Evolutionary conservation across 2,888 invertebrate genomes (phyloP), one percentile per base, ranked within the genome.

Genomic region (Venustoraphidia nigricollis): DNA sequence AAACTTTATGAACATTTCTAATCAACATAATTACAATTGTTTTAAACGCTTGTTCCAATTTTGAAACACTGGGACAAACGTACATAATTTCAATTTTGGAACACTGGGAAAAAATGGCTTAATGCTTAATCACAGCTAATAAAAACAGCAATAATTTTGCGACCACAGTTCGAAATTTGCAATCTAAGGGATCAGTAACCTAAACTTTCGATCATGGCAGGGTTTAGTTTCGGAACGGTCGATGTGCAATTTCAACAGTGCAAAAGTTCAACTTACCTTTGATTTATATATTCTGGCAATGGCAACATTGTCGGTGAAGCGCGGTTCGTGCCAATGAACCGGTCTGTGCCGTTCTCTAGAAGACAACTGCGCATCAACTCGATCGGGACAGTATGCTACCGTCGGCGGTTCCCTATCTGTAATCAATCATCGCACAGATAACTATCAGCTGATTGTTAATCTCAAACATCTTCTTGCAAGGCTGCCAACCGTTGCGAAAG

Each of bases 261-360:
- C 27, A 27, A 27, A 6, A 27, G 27, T n/a, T 39, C 40, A 17
- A 54, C 68, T 66, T 56, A 77, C 77, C 62, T 74, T 72, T 8
- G 79, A 76, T 58, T 77, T 78, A 59, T 74, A 77, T 41, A 77
- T 65, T 48, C 68, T 68, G 48, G 70, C 69, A 27, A 79, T 63
- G 45, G 66, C 70, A 38, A 73, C 72, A 56, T 76, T 76, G 60
- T 76, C 76, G 34, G 65, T 66, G 56, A 82, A 81, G 40, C 67
- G 63, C 1, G 83, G 81, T 55, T 82, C 81, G 40, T 71, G 70
- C 82, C 82, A 83, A 53, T 69, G 68, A 41, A 81, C 70, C 40
- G 71, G 66, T 34, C 75, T 69, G 46, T 70, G 68, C 1, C 63
- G 64, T 59, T 79, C 76, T 41, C 75, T 71, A 10, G 67, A 66